Percentiles rank a stretch among this genome's conserved stretches.
Evolutionary conservation across 2,113 vertebrate species (phyloP).

Genomic region (Platysternon megacephalum): DNA sequence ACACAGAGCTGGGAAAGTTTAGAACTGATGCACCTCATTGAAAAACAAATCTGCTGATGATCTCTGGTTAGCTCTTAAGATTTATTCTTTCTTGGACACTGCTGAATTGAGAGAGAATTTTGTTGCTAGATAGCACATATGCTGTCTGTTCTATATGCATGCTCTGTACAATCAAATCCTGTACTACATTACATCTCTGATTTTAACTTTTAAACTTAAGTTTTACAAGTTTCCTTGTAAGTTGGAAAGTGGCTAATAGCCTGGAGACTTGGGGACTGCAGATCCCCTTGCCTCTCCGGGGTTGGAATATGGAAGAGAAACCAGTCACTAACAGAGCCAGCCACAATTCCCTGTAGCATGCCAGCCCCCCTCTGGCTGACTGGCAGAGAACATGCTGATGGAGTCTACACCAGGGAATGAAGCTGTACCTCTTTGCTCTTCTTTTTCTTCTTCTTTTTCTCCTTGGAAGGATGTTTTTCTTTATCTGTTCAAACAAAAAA

Average conservation of each 20-base stretch:
- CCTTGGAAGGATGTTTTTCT: slow-evolving; percentile 84
- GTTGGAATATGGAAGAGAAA: neutral
- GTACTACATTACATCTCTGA: neutral
- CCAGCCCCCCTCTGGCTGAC: neutral
- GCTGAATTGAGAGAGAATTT: neutral
- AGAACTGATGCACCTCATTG: neutral
- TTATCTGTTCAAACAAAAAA: slow-evolving; percentile 80
- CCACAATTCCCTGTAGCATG: neutral
- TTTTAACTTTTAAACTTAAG: neutral
- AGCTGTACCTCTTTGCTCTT: slow-evolving; percentile 88
- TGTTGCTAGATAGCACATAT: neutral
- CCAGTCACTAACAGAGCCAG: neutral
- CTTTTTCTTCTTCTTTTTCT: slow-evolving; percentile 97
- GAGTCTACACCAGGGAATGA: neutral
- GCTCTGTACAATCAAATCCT: neutral
- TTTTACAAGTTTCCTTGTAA: neutral
- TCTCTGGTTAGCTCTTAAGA: neutral
- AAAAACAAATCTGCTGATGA: neutral
- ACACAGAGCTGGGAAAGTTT: neutral
- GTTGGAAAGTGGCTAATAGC: neutral
- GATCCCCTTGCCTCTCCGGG: neutral
- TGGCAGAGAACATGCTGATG: no score
- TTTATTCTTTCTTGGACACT: neutral
- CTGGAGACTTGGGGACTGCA: neutral
- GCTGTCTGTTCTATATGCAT: neutral